Base-by-base conservation (phyloP, 2,797 vertebrate species). In the Brachymystax lenok region DNA sequence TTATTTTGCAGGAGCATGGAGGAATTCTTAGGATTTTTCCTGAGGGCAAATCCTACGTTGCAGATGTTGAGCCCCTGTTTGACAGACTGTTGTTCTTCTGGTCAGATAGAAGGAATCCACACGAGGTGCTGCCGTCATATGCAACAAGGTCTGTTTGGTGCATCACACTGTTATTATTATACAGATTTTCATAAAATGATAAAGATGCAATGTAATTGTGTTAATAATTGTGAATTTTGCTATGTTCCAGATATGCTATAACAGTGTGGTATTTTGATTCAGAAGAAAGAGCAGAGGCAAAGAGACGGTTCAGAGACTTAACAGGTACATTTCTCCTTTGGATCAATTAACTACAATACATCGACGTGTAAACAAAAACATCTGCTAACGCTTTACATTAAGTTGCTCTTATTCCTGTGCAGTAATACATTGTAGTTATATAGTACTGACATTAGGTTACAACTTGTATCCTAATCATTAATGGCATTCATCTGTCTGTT, bases 181-280 rank as follows among this genome's bases (percentile, higher is more conserved):
- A 56, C 54, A 56, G 1, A 19, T 56, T 56, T 56, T 19, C 54
- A 56, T 56, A 17, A 17, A 56, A 17, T 56, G 1, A n/a, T 6
- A 17, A 56, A 56, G 54, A 2, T 56, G 5, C 19, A 59, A 2
- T n/a, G 56, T 21, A n/a, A n/a, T 21, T 21, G 6, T 16, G 21
- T n/a, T 59, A 64, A 27, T 28, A 1, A 27, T 13, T 66, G 5
- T 7, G 4, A 24, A 27, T 66, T 17, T 66, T 27, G 12, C 63
- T 82, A 79, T 87, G 68, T 73, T 77, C 68, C 89, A 99, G 97
- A 85, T 98, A 98, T 28, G 97, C 97, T 76, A 95, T 98, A 93
- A 99, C 97, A 0, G 97, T 98, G 66, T 99, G 97, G 98, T 98
- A 98, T 90, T 98, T 98, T 78, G 97, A 99, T 91, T 95, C 96